Conservation (phyloP, 2,113 vertebrate genomes). For the Lutjanus erythropterus region DNA sequence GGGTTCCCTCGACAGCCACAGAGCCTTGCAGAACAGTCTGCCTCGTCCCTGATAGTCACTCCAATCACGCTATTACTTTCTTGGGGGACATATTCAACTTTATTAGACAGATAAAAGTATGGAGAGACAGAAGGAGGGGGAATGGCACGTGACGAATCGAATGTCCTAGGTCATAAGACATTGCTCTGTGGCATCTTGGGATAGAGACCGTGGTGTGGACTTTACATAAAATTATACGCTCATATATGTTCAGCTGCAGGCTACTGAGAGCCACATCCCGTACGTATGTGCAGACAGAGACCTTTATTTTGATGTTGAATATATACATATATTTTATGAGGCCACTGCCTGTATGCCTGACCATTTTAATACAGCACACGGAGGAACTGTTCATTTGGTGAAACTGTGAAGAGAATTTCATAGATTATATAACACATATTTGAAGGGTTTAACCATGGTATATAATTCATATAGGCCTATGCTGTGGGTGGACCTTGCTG, state of each 20-base stretch:
- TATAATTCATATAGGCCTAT: neutral
- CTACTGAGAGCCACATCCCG: neutral
- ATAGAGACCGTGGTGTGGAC: too few species aligned
- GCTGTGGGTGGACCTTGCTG: neutral
- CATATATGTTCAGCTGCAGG: neutral
- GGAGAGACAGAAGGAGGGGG: neutral
- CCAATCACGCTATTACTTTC: neutral
- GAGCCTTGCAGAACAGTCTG: neutral
- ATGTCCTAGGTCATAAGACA: neutral
- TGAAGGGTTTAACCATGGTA: neutral
- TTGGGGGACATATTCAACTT: conserved; percentile 13
- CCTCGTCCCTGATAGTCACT: neutral
- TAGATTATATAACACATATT: neutral
- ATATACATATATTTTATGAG: neutral
- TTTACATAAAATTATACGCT: neutral
- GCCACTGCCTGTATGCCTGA: neutral
- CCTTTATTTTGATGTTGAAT: neutral
- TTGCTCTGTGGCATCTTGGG: neutral
- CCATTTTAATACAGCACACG: conserved; percentile 21
- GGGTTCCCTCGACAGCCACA: conserved; percentile 25
- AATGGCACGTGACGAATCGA: conserved; percentile 20
- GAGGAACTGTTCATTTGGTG: neutral
- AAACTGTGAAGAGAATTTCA: neutral
- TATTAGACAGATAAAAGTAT: conserved; percentile 21
- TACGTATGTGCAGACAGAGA: neutral